A percentile compares a stretch with the other conserved stretches of the same genome.
Evolutionary conservation across 2,888 invertebrate genomes (phyloP).

Genomic region (Camptogramma bilineatum): DNA sequence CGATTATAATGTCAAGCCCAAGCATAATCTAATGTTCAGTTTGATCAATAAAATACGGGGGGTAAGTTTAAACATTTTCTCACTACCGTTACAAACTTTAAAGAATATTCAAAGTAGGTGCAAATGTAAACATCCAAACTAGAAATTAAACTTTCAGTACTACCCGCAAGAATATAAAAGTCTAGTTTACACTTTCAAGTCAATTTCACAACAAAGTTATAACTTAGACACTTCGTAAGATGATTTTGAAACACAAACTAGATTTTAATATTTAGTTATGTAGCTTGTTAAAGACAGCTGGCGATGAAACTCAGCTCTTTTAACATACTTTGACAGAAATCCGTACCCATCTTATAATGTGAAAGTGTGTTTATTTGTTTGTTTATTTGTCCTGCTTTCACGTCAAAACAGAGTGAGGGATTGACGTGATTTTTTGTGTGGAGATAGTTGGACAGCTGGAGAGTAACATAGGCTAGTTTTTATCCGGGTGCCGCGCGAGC

Average conservation of each 20-base stretch:
- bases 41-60: background rate
- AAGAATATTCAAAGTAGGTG: conserved; percentile 12
- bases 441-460: no score
- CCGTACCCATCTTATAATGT: no score
- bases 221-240: conserved; percentile 47
- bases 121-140: conserved; percentile 16
- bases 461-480: no score
- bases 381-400: no score
- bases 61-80: background rate
- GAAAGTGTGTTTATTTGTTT: no score
- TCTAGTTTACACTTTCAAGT: conserved; percentile 49
- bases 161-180: conserved; percentile 36
- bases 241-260: conserved; percentile 43
- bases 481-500: no score
- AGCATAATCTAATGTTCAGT: no score
- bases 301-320: background rate
- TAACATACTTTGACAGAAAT: background rate
- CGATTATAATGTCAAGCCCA: no score
- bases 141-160: conserved; percentile 7
- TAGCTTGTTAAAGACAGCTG: conserved; percentile 26
- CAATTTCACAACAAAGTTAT: conserved; percentile 49
- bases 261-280: conserved; percentile 54
- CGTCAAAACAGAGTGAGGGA: no score
- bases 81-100: background rate
- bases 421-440: no score